Evolutionary conservation across 2,888 invertebrate species (phyloP), one percentile per base, ranked within the genome.

Genomic region (Neoaliturus tenellus): DNA sequence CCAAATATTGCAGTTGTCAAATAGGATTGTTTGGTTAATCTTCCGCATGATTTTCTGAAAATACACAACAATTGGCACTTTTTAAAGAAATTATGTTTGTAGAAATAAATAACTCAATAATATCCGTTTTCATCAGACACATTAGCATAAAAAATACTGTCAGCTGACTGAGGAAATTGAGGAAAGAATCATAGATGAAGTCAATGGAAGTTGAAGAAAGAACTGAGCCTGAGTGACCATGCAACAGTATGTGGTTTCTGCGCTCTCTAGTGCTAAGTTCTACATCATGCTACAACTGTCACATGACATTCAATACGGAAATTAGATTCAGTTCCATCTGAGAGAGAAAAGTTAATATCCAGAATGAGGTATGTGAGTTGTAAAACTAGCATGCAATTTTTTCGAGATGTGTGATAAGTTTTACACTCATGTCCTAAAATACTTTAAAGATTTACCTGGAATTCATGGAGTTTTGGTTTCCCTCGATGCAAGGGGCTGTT

Each of bases 391-490:
- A 69, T 69, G 69, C 69, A 39, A 8, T 69, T 1, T 28, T 8
- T 39, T 69, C 1, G 0, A 69, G 10, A 12, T 28, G n/a, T 55
- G 55, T 33, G 33, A 31, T 31, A 67, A 2, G 33, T 28, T 67
- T 33, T 67, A 67, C 67, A 17, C 17, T 25, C 2, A 58, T 67
- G 31, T 20, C 8, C 12, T 14, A 48, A 58, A 51, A 48, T 51
- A 33, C 55, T 41, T 39, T 39, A 3, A n/a, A 33, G 67, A 33
- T 81, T 83, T 82, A 86, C 86, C 86, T 86, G 86, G 48, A 85
- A 83, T 41, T 84, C 85, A 51, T 83, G 81, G 39, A 82, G 73
- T 80, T 73, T 81, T 48, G 82, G 83, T 71, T 83, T 86, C 41
- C 67, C 62, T 48, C 83, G 86, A 73, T 88, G 87, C 31, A 71